phyloP scores from a whole-genome alignment of 1,140 invertebrate genomes.

The Meloidogyne exigua region DNA sequence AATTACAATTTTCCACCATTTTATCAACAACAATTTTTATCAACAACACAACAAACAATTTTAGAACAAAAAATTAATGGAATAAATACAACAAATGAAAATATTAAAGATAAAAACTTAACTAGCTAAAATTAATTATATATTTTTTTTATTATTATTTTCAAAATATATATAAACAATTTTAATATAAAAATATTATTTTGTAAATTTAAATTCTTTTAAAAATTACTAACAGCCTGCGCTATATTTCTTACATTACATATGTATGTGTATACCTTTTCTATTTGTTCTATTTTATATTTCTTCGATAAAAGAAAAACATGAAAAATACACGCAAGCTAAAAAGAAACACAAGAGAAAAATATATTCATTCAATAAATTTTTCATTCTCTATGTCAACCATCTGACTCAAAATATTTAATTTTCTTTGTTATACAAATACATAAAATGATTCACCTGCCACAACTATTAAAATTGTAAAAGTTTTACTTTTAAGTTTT shows the following conservation, averaged over 20 bases:
- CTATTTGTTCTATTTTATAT: not conserved
- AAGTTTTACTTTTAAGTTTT: constrained; percentile 5
- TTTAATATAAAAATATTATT: not conserved
- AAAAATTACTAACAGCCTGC: not conserved
- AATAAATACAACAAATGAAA: not conserved
- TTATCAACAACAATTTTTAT: not conserved
- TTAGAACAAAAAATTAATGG: constrained; percentile 9
- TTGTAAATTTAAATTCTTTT: not conserved
- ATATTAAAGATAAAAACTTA: not conserved
- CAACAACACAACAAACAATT: not conserved
- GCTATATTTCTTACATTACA: not conserved
- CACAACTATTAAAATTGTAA: not conserved
- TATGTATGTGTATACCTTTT: too few relatives aligned
- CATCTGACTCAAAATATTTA: constrained; percentile 8
- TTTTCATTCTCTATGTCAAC: not conserved
- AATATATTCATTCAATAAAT: not conserved
- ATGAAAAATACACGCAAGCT: not conserved
- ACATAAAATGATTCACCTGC: not conserved
- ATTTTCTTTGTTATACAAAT: not conserved
- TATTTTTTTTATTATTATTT: too few relatives aligned
- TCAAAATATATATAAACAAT: too few relatives aligned
- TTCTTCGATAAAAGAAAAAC: not conserved
- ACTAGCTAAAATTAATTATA: not conserved
- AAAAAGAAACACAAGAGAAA: constrained; percentile 4
- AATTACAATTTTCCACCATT: too few relatives aligned